These are phyloP conservation scores for Rana temporaria DNA, from an alignment of 2,113 vertebrate genomes.

Conservation along the genomic window DNA sequence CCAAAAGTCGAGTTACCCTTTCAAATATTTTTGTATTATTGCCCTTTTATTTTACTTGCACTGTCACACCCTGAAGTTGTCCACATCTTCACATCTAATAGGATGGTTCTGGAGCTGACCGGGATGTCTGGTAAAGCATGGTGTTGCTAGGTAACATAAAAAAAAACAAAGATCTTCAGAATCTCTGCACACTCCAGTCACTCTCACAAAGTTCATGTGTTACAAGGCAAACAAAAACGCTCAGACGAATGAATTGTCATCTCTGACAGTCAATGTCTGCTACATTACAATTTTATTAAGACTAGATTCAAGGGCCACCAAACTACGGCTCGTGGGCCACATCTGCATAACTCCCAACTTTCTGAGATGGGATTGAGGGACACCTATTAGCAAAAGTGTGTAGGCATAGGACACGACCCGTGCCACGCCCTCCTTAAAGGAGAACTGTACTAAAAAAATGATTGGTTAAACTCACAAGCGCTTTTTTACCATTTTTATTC, in stretches of 20 bases:
- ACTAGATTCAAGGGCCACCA: too few species aligned
- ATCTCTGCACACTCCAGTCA: neutral
- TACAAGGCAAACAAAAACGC: conserved; percentile 16
- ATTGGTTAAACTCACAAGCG: too few species aligned
- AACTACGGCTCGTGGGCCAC: too few species aligned
- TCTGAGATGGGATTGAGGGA: too few species aligned
- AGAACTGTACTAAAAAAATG: too few species aligned
- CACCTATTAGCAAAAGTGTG: too few species aligned
- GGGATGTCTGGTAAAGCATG: neutral
- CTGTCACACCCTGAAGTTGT: neutral
- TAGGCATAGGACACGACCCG: too few species aligned
- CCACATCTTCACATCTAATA: conserved; percentile 6
- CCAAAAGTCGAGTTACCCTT: too few species aligned
- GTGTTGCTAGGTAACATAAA: conserved; percentile 17
- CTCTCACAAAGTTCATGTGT: neutral
- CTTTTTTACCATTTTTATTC: too few species aligned
- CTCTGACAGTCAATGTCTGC: neutral
- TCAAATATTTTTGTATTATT: neutral
- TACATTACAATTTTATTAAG: neutral
- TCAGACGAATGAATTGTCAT: neutral
- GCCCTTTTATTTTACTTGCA: neutral
- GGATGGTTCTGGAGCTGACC: neutral
- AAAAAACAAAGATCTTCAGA: conserved; percentile 22
- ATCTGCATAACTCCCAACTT: too few species aligned
- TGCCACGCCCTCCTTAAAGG: too few species aligned